Evolutionary conservation across 2,113 vertebrate genomes (phyloP).

Genomic region (Regulus satrapa): DNA sequence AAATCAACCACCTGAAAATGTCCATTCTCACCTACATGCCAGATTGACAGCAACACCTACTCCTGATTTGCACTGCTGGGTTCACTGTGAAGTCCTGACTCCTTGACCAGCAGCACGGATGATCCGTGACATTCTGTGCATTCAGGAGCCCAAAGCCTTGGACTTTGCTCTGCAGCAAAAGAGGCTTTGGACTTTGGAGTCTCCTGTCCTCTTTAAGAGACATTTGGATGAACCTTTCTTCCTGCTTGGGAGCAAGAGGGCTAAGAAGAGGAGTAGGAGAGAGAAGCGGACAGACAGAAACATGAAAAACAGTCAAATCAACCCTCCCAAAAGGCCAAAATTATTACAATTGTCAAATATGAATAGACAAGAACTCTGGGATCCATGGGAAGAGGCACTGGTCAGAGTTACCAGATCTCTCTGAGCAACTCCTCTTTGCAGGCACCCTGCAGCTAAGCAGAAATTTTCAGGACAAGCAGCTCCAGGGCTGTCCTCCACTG

Average conservation of each 20-base stretch:
- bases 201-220: background rate
- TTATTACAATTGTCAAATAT: background rate
- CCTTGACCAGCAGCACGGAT: background rate
- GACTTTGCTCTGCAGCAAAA: background rate
- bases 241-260: background rate
- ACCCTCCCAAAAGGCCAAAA: background rate
- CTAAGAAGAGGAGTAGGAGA: background rate
- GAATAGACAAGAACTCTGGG: background rate
- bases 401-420: background rate
- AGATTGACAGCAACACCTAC: background rate
- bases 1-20: background rate
- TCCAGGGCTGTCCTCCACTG: background rate
- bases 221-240: background rate
- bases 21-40: background rate
- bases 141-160: background rate
- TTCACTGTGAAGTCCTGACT: background rate
- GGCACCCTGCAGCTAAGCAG: background rate
- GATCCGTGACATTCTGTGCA: accelerated
- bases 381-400: background rate
- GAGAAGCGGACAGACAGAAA: background rate
- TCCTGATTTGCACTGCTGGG: background rate
- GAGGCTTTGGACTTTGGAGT: background rate
- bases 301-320: background rate
- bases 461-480: background rate
- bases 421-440: background rate